A percentile compares a stretch with the other conserved stretches of the same genome.
Conservation (phyloP, 1,140 invertebrate species). For the Calycopis cecrops region DNA sequence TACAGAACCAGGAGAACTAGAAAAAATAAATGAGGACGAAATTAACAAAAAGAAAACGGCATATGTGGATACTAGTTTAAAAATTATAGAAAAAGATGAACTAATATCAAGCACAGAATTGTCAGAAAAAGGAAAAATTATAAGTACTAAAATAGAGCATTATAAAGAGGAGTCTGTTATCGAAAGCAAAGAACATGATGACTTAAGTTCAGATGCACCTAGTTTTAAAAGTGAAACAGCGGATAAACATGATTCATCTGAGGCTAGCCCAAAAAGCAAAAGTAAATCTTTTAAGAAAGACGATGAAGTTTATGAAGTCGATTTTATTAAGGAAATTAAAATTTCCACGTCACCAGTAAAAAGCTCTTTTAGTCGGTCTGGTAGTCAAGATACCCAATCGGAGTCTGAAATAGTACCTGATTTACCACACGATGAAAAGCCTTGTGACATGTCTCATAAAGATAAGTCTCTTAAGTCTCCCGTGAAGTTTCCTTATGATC, state of each 20-base stretch:
- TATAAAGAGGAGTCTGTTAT: conserved; percentile 72
- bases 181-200: conserved; percentile 73
- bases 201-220: conserved; percentile 69
- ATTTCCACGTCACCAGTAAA: conserved; percentile 69
- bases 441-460: conserved; percentile 55
- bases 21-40: conserved; percentile 60
- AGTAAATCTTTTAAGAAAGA: conserved; percentile 69
- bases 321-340: conserved; percentile 74
- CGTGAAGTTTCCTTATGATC: conserved; percentile 75
- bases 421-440: conserved; percentile 62
- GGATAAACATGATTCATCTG: conserved; percentile 59
- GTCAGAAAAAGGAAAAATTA: conserved; percentile 68
- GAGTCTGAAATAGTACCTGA: conserved; percentile 74
- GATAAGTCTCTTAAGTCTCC: conserved; percentile 63
- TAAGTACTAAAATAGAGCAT: conserved; percentile 67
- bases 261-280: conserved; percentile 65
- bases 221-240: conserved; percentile 71
- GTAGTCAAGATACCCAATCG: conserved; percentile 76
- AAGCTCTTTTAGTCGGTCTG: conserved; percentile 69
- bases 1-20: conserved; percentile 64
- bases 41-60: conserved; percentile 54
- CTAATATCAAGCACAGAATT: conserved; percentile 59
- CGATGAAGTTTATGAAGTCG: conserved; percentile 71
- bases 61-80: conserved; percentile 61
- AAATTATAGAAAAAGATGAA: conserved; percentile 71